phyloP scores from a whole-genome alignment of 1,140 invertebrate genomes.

The Amphibalanus amphitrite region DNA sequence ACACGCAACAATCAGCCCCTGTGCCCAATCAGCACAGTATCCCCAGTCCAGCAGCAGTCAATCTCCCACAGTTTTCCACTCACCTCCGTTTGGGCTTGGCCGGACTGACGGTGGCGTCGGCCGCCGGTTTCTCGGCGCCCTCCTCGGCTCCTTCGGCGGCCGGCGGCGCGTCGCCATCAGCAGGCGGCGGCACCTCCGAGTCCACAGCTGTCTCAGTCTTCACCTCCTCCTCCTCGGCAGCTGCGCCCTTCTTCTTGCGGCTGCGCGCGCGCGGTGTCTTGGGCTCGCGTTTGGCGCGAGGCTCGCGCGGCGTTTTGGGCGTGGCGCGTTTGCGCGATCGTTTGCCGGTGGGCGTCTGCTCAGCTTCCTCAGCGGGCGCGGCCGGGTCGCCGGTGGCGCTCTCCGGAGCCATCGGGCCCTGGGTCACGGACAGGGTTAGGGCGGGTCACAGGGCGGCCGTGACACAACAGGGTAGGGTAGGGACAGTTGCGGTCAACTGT shows the following conservation, averaged over 20 bases:
- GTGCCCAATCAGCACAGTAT: too few species aligned
- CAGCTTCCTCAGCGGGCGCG: not conserved
- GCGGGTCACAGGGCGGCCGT: too few species aligned
- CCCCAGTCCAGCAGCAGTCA: too few species aligned
- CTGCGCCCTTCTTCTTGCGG: not conserved
- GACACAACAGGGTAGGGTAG: too few species aligned
- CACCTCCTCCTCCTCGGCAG: not conserved
- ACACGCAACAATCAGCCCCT: too few species aligned
- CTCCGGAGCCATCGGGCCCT: not conserved
- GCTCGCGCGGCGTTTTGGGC: not conserved
- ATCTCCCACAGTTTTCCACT: too few species aligned
- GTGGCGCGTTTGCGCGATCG: not conserved
- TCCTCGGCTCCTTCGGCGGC: not conserved
- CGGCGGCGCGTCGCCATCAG: not conserved
- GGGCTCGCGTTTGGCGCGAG: not conserved
- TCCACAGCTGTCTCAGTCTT: not conserved
- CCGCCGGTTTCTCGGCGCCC: not conserved
- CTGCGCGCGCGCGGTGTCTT: not conserved
- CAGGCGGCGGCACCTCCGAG: not conserved
- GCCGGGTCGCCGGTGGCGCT: not conserved
- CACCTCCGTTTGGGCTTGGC: not conserved
- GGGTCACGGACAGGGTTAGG: too few species aligned
- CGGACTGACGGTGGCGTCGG: not conserved
- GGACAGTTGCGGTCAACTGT: too few species aligned
- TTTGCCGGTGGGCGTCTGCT: not conserved